These are phyloP conservation scores for Oppia nitens DNA, from an alignment of 1,140 invertebrate species.

Conservation along the genomic window DNA sequence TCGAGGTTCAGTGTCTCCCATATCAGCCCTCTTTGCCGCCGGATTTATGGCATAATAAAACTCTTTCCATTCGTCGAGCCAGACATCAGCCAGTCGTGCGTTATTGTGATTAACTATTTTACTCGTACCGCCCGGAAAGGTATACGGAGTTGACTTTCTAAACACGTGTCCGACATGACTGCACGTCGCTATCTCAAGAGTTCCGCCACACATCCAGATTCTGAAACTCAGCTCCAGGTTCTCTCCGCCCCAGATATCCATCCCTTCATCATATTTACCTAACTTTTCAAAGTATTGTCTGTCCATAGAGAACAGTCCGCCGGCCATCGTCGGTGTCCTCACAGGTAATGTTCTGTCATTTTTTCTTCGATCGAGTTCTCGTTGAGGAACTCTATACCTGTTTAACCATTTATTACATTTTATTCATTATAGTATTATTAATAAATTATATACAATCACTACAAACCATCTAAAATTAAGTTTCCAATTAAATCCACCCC, in stretches of 20 bases:
- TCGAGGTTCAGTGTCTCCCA: conserved; percentile 66
- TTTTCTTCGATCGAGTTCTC: conserved; percentile 75
- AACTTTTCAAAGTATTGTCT: conserved; percentile 92
- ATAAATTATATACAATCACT: conserved; percentile 27
- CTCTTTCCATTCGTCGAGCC: conserved; percentile 94
- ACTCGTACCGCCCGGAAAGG: conserved; percentile 93
- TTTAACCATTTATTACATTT: conserved; percentile 25
- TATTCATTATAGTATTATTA: conserved; percentile 6
- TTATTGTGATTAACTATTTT: conserved; percentile 97
- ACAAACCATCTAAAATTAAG: conserved; percentile 75
- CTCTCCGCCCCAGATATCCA: conserved; percentile 99
- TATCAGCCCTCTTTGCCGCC: conserved; percentile 65
- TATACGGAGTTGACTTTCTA: conserved; percentile 95
- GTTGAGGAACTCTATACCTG: conserved; percentile 82
- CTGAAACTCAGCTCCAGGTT: conserved; percentile 73
- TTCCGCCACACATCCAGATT: conserved; percentile 51
- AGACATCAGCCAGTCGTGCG: conserved; percentile 84
- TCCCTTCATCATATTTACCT: conserved; percentile 92
- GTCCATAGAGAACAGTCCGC: conserved; percentile 91
- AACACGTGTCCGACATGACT: conserved; percentile 92
- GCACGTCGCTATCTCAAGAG: conserved; percentile 73
- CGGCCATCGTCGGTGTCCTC: conserved; percentile 94
- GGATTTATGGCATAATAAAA: conserved; percentile 98
- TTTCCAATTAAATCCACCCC: conserved; percentile 97
- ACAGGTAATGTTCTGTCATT: conserved; percentile 76